Evolutionary conservation across 2,797 vertebrate genomes (phyloP).

Genomic region (Sus cebifrons): DNA sequence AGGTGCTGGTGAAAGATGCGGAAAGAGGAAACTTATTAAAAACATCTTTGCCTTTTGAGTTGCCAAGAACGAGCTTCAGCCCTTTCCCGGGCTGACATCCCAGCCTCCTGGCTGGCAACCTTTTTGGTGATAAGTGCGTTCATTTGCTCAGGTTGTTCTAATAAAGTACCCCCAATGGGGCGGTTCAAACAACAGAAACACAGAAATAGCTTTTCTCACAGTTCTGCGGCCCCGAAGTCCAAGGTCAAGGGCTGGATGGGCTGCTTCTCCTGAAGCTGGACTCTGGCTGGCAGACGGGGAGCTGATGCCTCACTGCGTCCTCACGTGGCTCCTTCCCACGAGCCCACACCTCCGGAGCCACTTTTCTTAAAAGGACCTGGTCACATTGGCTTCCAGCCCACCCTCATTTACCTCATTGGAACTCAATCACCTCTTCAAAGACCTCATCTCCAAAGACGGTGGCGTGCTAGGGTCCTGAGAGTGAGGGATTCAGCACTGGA

Average conservation of each 20-base stretch:
- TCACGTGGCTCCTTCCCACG: background rate
- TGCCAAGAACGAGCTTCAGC: background rate
- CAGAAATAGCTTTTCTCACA: background rate
- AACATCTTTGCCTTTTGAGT: background rate
- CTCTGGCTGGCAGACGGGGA: background rate
- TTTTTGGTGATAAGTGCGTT: background rate
- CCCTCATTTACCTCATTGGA: background rate
- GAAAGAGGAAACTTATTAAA: background rate
- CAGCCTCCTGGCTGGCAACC: background rate
- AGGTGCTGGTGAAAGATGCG: background rate
- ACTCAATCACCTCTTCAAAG: constrained; percentile 1
- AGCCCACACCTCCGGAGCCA: too few species aligned
- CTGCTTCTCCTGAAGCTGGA: background rate
- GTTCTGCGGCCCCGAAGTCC: background rate
- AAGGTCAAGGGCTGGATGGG: background rate
- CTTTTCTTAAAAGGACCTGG: background rate
- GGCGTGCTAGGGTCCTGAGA: background rate
- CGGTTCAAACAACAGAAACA: background rate
- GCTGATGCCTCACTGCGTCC: background rate
- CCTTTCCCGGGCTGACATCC: constrained; percentile 6
- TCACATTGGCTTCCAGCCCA: background rate
- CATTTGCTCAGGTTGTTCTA: background rate
- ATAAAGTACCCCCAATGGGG: background rate
- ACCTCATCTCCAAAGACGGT: background rate
- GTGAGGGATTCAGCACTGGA: background rate